Evolutionary conservation across 2,797 vertebrate species (phyloP).

Genomic region (Scarus forsteni): DNA sequence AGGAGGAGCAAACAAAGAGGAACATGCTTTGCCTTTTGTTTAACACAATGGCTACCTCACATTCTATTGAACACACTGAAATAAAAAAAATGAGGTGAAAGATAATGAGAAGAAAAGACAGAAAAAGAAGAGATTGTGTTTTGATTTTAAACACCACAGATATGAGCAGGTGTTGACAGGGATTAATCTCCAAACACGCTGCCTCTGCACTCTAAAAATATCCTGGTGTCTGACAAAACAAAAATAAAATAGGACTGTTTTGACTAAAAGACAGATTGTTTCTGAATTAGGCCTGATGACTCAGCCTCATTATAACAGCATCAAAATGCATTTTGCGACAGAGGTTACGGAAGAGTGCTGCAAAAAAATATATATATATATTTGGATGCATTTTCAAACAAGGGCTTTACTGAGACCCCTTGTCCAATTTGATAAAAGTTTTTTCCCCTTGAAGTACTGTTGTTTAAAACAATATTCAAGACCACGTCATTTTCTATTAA

Average conservation of each 20-base stretch:
- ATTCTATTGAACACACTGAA: not conserved
- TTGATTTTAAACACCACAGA: constrained; percentile 8
- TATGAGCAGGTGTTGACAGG: constrained; percentile 30
- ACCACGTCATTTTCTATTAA: too few relatives aligned
- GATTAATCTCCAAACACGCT: constrained; percentile 32
- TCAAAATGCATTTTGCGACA: constrained; percentile 15
- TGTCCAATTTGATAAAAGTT: too few relatives aligned
- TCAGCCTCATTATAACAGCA: constrained; percentile 18
- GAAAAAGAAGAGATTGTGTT: not conserved
- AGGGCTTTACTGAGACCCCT: too few relatives aligned
- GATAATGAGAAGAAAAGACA: not conserved
- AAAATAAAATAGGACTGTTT: not conserved
- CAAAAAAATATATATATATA: not conserved
- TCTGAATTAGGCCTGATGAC: not conserved
- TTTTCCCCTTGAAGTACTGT: too few relatives aligned
- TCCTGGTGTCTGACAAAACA: constrained; percentile 22
- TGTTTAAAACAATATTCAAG: too few relatives aligned
- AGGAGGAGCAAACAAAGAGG: constrained; percentile 4
- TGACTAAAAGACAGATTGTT: constrained; percentile 11
- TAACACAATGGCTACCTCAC: not conserved
- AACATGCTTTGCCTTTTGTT: constrained; percentile 12
- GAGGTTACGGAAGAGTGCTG: not conserved
- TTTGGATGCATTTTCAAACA: not conserved
- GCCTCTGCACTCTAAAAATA: constrained; percentile 22
- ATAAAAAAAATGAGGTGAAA: not conserved